Base-by-base conservation (phyloP, 2,888 invertebrate genomes). In the Scaptomyza caliginosa region DNA sequence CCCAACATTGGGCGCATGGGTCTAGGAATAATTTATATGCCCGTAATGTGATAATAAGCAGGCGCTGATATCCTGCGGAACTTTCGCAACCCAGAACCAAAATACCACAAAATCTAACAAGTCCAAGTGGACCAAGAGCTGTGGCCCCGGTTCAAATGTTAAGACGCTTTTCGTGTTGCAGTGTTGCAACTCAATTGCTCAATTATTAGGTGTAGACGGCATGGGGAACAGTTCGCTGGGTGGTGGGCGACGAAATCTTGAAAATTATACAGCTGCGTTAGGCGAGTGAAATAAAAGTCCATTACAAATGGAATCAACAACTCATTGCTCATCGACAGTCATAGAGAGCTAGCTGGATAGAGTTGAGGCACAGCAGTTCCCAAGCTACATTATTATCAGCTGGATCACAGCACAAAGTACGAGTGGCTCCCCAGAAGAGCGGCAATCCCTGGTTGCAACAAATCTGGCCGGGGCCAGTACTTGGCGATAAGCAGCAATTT, bases 221-320 rank as follows among this genome's bases (percentile, higher is more conserved):
- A 16, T 38, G 38, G 42, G 43, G 26, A 11, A 36, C 4, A 30
- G 3, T n/a, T n/a, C 21, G 52, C n/a, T 10, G 28, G 24, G 30
- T 11, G 38, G 30, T n/a, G 52, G 40, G 38, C 30, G 58, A 46
- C 42, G 54, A 65, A 45, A 63, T 52, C 28, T 36, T 40, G 38
- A 58, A 83, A 87, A 83, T 83, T 86, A 82, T 84, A 86, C 58
- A 54, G 60, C 76, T 67, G 85, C 73, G 78, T 78, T 86, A 58
- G 84, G 43, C 77, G 81, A 85, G 87, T 82, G 87, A 83, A 87
- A 83, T 83, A 83, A 87, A 83, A 86, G 87, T 83, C 83, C 62
- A 83, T 83, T 83, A 83, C 88, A 84, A 85, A 85, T 85, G 84
- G 74, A 86, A 85, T 85, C 84, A 88, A 88, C 88, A 85, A 88